Conservation (phyloP, 2,888 invertebrate species). For the Trissoscelio sp. region DNA sequence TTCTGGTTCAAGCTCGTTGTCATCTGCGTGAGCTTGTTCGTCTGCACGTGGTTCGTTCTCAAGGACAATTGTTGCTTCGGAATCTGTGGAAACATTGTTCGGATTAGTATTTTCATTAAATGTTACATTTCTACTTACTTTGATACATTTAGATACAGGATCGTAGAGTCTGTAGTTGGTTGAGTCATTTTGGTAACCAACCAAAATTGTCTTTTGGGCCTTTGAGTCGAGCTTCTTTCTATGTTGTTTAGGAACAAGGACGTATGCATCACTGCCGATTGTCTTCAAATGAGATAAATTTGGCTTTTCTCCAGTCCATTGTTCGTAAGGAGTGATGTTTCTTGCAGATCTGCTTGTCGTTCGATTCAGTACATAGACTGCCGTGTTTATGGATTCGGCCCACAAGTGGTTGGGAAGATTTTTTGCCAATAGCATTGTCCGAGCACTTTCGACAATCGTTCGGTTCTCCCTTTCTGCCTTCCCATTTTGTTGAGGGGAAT, state of each 20-base stretch:
- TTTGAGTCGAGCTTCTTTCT: constrained; percentile 36
- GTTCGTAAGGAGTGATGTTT: constrained; percentile 36
- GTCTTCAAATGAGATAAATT: constrained; percentile 14
- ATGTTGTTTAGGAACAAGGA: constrained; percentile 34
- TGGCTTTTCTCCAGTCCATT: constrained; percentile 35
- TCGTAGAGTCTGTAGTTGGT: constrained; percentile 41
- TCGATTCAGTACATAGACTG: constrained; percentile 40
- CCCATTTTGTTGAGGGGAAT: not conserved
- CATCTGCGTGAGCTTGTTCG: too few species aligned
- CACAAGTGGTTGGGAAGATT: not conserved
- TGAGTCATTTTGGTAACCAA: constrained; percentile 53
- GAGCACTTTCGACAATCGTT: constrained; percentile 41
- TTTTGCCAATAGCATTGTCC: constrained; percentile 27
- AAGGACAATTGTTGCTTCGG: too few species aligned
- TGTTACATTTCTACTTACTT: constrained; percentile 23
- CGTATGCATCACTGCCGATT: constrained; percentile 45
- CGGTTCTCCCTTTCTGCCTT: constrained; percentile 29
- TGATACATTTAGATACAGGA: too few species aligned
- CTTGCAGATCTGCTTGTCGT: not conserved
- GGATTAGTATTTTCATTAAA: constrained; percentile 31
- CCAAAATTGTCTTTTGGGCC: constrained; percentile 33
- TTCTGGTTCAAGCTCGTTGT: too few species aligned
- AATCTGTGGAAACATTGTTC: too few species aligned
- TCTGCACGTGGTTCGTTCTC: too few species aligned
- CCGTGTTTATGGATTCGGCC: constrained; percentile 37